Percentiles rank a stretch among this genome's conserved stretches.
phyloP scores from a whole-genome alignment of 2,888 invertebrate species.

The Drosophila paranaensis region DNA sequence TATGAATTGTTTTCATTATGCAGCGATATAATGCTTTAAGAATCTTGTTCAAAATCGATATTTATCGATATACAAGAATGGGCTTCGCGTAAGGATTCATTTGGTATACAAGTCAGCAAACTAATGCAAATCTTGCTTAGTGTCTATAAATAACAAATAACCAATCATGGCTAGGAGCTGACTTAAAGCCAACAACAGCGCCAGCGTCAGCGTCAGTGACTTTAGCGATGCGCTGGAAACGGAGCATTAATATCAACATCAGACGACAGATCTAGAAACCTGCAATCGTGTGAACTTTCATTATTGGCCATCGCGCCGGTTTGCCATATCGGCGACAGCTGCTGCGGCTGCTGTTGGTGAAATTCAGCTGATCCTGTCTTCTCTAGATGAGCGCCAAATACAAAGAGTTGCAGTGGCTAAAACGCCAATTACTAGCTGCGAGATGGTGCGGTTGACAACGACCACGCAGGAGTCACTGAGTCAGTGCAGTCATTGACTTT shows the following conservation, averaged over 20 bases:
- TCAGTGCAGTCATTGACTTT: slow-evolving; percentile 60
- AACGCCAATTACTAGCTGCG: slow-evolving; percentile 49
- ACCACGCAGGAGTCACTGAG: slow-evolving; percentile 47
- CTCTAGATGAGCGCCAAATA: slow-evolving; percentile 15
- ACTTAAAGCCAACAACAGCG: slow-evolving; percentile 25
- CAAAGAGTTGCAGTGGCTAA: slow-evolving; percentile 36
- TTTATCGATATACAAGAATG: neutral
- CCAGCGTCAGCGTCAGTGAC: slow-evolving; percentile 5
- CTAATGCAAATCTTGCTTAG: neutral
- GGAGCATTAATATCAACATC: neutral
- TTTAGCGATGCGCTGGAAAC: neutral
- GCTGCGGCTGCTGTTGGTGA: slow-evolving; percentile 35
- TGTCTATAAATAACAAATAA: neutral
- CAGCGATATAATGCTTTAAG: neutral
- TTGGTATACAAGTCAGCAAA: neutral
- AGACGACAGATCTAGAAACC: slow-evolving; percentile 20
- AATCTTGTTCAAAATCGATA: neutral
- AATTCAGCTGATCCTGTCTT: slow-evolving; percentile 37
- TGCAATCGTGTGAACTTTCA: slow-evolving; percentile 50
- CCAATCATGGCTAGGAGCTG: slow-evolving; percentile 50
- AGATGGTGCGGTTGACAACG: slow-evolving; percentile 2
- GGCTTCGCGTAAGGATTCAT: neutral
- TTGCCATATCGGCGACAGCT: slow-evolving; percentile 26
- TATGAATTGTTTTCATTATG: too few species aligned
- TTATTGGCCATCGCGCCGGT: slow-evolving; percentile 43